A percentile compares a stretch with the other conserved stretches of the same genome.
phyloP scores from a whole-genome alignment of 1,140 invertebrate species.

The Pseudobourletiella spinata region DNA sequence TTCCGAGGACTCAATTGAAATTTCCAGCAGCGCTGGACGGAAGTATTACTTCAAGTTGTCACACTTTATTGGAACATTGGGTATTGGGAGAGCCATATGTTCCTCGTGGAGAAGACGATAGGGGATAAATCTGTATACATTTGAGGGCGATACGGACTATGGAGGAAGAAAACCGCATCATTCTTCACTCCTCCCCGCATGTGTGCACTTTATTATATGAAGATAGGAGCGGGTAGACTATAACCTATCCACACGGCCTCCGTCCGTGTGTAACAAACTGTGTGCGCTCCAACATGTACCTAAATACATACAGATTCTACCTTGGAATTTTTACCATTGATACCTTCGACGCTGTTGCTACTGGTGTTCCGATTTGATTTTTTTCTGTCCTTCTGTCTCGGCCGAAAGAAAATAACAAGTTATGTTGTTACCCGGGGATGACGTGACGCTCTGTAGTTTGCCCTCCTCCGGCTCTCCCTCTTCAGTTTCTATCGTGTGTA shows the following conservation, averaged over 20 bases:
- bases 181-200: neutral
- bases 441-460: slow-evolving; percentile 22
- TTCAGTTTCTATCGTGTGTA: neutral
- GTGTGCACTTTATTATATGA: no score
- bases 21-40: slow-evolving; percentile 3
- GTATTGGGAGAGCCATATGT: no score
- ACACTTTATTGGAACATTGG: slow-evolving; percentile 1
- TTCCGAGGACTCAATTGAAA: no score
- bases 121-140: no score
- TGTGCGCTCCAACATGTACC: neutral
- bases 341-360: no score
- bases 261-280: no score
- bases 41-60: slow-evolving; percentile 9
- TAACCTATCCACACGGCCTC: no score
- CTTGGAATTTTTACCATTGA: no score
- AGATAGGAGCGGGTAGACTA: neutral
- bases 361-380: no score
- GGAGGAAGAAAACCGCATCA: neutral
- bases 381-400: no score
- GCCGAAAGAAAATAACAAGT: neutral
- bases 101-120: no score
- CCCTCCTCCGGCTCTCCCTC: neutral
- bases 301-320: neutral
- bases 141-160: no score
- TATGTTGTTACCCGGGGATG: slow-evolving; percentile 1